Evolutionary conservation across 2,113 vertebrate species (phyloP).

Genomic region (Urocolius indicus): DNA sequence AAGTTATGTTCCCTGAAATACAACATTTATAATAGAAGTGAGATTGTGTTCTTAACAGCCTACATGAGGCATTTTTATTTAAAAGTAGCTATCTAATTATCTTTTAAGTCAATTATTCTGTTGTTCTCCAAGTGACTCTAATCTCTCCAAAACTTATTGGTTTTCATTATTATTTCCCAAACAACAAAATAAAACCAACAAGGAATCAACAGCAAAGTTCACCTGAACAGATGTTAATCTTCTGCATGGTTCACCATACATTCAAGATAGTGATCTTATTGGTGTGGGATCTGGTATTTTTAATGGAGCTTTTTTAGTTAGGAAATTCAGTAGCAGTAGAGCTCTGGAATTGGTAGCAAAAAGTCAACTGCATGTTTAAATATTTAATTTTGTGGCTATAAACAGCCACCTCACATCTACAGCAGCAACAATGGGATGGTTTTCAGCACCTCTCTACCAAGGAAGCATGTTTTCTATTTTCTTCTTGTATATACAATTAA

Average conservation of each 20-base stretch:
- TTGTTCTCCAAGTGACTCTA: neutral
- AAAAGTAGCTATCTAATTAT: neutral
- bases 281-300: neutral
- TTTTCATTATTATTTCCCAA: neutral
- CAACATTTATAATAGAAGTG: constrained; percentile 10
- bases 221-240: neutral
- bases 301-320: constrained; percentile 29
- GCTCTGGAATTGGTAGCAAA: constrained; percentile 44
- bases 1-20: constrained; percentile 10
- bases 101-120: neutral
- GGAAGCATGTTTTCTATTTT: constrained; percentile 55
- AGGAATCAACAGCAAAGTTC: neutral
- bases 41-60: constrained; percentile 2
- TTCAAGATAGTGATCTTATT: neutral
- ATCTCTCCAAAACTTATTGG: neutral
- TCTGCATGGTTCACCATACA: neutral
- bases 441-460: constrained; percentile 46
- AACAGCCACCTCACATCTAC: constrained; percentile 56
- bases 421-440: constrained; percentile 40
- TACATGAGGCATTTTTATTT: neutral
- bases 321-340: constrained; percentile 51
- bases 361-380: constrained; percentile 60
- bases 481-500: constrained; percentile 43
- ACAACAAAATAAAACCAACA: neutral
- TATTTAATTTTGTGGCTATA: constrained; percentile 69